These are phyloP conservation scores for Herpailurus yagouaroundi DNA, from an alignment of 2,113 vertebrate genomes.

Conservation along the genomic window DNA sequence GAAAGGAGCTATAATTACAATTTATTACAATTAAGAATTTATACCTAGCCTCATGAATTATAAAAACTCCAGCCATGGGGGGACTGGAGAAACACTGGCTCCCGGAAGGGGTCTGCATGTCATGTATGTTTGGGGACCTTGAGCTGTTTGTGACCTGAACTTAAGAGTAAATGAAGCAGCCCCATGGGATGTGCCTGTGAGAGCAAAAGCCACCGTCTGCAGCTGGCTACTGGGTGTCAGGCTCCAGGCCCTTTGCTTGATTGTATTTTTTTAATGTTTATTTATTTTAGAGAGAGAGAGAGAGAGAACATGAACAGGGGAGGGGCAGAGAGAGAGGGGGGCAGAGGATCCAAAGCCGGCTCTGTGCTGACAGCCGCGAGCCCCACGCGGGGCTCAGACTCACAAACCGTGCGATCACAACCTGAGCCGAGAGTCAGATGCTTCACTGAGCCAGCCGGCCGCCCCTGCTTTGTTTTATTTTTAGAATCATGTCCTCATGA, in stretches of 20 bases:
- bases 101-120: background rate
- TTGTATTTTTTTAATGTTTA: background rate
- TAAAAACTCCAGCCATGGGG: background rate
- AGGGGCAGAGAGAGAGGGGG: no score
- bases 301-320: no score
- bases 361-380: no score
- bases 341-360: no score
- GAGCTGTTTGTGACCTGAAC: background rate
- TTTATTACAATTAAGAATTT: background rate
- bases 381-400: no score
- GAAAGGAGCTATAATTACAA: background rate
- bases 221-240: background rate
- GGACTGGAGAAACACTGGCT: background rate
- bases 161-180: background rate
- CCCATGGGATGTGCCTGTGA: accelerated
- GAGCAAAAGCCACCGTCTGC: background rate
- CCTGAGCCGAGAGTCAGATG: no score
- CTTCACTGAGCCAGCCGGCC: no score
- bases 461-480: background rate
- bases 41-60: background rate
- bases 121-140: background rate
- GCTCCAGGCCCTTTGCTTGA: background rate
- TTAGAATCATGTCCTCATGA: background rate
- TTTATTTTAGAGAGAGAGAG: no score
- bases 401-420: no score